Percentiles rank a stretch among this genome's conserved stretches.
Conservation (phyloP, 2,797 vertebrate species). For the Gorsachius magnificus region DNA sequence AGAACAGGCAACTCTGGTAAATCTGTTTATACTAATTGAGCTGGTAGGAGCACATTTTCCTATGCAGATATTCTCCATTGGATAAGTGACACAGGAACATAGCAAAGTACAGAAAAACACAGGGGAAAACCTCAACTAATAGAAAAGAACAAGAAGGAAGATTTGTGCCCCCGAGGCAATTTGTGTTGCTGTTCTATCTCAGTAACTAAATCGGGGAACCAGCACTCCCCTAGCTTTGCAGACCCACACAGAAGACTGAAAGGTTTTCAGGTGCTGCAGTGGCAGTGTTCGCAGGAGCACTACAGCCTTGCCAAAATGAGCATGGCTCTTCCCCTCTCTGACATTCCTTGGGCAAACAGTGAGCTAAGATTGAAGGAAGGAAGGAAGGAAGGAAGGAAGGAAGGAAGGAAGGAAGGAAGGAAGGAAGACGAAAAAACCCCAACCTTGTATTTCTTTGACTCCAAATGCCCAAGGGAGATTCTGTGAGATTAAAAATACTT, state of each 20-base stretch:
- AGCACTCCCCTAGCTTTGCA: background rate
- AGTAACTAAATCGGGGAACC: background rate
- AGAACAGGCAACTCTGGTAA: background rate
- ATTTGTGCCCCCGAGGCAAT: background rate
- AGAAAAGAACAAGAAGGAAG: background rate
- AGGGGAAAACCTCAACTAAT: background rate
- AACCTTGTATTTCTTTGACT: slow-evolving; percentile 46
- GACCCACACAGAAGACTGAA: background rate
- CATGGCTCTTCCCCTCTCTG: background rate
- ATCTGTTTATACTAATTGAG: background rate
- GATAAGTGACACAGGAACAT: background rate
- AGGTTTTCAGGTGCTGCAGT: background rate
- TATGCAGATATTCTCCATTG: background rate
- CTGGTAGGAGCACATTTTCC: background rate
- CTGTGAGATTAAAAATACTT: slow-evolving; percentile 63
- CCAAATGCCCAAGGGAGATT: slow-evolving; percentile 37
- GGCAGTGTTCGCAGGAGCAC: too few relatives aligned
- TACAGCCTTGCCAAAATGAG: background rate
- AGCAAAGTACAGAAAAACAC: background rate
- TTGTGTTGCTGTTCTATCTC: background rate
- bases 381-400: background rate
- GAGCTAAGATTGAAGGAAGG: background rate
- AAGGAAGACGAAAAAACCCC: background rate
- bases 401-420: background rate
- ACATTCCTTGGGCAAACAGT: background rate